These are phyloP conservation scores for Andrena chrysosceles DNA, from an alignment of 2,888 invertebrate genomes.

Conservation along the genomic window DNA sequence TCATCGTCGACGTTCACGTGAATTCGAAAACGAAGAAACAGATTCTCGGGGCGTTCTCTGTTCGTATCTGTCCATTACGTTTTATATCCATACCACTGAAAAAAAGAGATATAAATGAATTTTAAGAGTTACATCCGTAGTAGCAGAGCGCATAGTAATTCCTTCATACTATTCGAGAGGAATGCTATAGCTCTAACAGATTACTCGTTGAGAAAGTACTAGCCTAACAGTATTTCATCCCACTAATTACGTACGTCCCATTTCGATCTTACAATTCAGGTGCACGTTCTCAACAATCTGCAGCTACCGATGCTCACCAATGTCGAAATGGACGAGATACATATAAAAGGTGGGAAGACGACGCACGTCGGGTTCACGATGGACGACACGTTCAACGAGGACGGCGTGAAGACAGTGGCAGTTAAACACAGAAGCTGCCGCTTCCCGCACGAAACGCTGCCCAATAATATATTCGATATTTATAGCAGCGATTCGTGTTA, in stretches of 20 bases:
- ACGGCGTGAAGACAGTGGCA: slow-evolving; percentile 86
- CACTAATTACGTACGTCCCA: background rate
- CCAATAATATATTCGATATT: slow-evolving; percentile 87
- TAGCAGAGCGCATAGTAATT: too few relatives aligned
- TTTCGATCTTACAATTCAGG: slow-evolving; percentile 35
- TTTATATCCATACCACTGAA: too few relatives aligned
- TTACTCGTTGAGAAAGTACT: too few relatives aligned
- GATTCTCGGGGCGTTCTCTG: background rate
- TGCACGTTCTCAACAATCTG: slow-evolving; percentile 64
- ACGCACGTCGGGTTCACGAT: slow-evolving; percentile 57
- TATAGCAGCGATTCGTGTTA: slow-evolving; percentile 92
- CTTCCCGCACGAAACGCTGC: slow-evolving; percentile 87
- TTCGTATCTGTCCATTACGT: slow-evolving; percentile 40
- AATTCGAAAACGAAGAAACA: slow-evolving; percentile 14
- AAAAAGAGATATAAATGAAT: too few relatives aligned
- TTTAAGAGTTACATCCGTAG: too few relatives aligned
- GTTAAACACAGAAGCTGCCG: slow-evolving; percentile 90
- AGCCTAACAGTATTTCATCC: too few relatives aligned
- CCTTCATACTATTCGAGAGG: too few relatives aligned
- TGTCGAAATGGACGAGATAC: background rate
- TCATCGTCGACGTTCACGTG: slow-evolving; percentile 49
- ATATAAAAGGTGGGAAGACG: slow-evolving; percentile 9
- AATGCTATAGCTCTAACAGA: too few relatives aligned
- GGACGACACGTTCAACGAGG: slow-evolving; percentile 75
- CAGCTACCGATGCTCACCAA: slow-evolving; percentile 66